Evolutionary conservation across 2,888 invertebrate genomes (phyloP), one percentile per base, ranked within the genome.

Genomic region (Shargacucullia verbasci): DNA sequence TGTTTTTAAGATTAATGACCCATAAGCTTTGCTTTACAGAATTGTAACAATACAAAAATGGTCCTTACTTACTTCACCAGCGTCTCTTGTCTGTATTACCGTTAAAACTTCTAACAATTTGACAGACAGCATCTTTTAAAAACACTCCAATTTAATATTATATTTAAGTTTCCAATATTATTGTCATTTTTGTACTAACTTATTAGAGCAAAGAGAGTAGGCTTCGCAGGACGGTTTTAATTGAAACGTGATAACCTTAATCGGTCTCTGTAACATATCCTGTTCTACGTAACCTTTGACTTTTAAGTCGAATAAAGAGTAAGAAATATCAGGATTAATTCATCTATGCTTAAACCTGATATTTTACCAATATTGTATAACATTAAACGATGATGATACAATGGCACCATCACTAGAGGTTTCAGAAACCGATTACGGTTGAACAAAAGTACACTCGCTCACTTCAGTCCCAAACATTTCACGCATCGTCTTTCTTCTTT

Each of bases 401-500:
- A 41, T 34, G 48, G 8, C 20, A 50, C 29, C 46, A 43, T 35
- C 8, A 45, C 29, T 27, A 13, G 7, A 41, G 29, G 25, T 31
- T 33, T 27, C 54, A 62, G 61, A 73, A 76, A 67, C 63, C 68
- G 58, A 72, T 63, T 58, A 70, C 61, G 57, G 52, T 73, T 59
- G 45, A 62, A 65, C 59, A 50, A 56, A 55, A 61, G 39, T 31
- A 33, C 37, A 47, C 64, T 60, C 60, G 37, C 44, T 56, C 57
- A 48, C 44, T 59, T 57, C 49, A 39, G 47, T 48, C 41, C 50
- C 29, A 20, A 46, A 53, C 11, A 29, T 31, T 80, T 90, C 89
- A 94, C 68, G 92, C 86, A 52, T 97, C 97, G 78, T 97, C 97
- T 85, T 97, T 97, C 92, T 97, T 97, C 90, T 98, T 97, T 73